Base-by-base conservation (phyloP, 2,113 vertebrate genomes). In the Tetraodon nigroviridis region DNA sequence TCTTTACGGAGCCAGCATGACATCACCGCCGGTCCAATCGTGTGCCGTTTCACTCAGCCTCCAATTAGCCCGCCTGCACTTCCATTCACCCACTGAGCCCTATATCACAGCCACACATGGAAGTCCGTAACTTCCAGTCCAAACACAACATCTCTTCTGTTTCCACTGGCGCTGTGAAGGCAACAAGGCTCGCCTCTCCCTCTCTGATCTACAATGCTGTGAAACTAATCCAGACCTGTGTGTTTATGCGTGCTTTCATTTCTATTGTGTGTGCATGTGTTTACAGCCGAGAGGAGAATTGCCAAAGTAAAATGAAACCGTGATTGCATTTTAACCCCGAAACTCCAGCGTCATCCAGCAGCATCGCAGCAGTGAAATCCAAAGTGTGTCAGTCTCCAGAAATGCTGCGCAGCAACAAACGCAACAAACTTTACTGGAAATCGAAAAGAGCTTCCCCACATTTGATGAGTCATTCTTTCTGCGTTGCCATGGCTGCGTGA, bases 131-230 rank as follows among this genome's bases (percentile, higher is more conserved):
- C 15, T 16, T 17, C 21, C 24, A 22, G 54, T 79, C 84, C 81
- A 88, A 83, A 76, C 75, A 79, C 78, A 84, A 81, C 79, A 86
- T 71, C 51, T 73, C 70, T 80, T 73, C 8, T 89, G 81, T 90
- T 88, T 88, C 78, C 78, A 67, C 84, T 86, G 84, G 79, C 78
- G 74, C 52, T 29, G 68, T 46, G 57, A 62, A 46, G 57, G 60
- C 53, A 42, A 27, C 41, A 51, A 58, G 10, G 17, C 75, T 65
- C 68, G 74, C 51, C 64, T 72, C 81, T 78, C 70, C 58, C 74
- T 69, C 71, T 71, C 67, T 75, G 75, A 67, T 76, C 61, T 75
- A 54, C 32, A 67, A 62, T 65, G 69, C 59, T 66, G 37, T 67
- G 49, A 74, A 75, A 63, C 67, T 76, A 51, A 71, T 75, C 68